Conservation (phyloP, 2,888 invertebrate species). For the Eupithecia subumbrata region DNA sequence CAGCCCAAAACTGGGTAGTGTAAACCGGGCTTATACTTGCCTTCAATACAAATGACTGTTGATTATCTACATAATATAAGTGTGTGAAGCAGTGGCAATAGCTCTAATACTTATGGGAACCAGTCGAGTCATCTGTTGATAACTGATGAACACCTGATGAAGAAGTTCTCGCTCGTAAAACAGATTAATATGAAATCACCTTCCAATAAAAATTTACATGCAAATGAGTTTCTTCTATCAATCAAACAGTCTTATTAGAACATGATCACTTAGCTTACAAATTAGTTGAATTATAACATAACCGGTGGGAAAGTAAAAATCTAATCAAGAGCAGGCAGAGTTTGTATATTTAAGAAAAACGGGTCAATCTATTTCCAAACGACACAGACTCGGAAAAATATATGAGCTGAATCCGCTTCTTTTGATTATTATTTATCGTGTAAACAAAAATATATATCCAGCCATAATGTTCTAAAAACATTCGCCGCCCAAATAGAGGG, state of each 20-base stretch:
- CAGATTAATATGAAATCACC: constrained; percentile 60
- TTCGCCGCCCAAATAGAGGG: constrained; percentile 44
- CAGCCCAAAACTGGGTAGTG: too few relatives aligned
- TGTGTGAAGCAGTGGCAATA: too few relatives aligned
- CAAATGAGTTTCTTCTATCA: constrained; percentile 57
- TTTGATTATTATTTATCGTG: constrained; percentile 59
- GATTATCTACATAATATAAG: too few relatives aligned
- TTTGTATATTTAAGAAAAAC: constrained; percentile 40
- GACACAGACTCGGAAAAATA: constrained; percentile 41
- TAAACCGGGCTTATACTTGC: too few relatives aligned
- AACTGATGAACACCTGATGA: constrained; percentile 37
- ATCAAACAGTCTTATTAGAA: constrained; percentile 50
- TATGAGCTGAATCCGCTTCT: constrained; percentile 52
- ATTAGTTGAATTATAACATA: constrained; percentile 14
- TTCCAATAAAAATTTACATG: constrained; percentile 60
- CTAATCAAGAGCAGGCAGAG: constrained; percentile 12
- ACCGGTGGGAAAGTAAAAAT: constrained; percentile 6
- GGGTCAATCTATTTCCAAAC: constrained; percentile 54
- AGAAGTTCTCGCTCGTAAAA: constrained; percentile 50
- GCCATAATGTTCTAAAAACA: constrained; percentile 40
- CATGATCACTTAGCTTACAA: constrained; percentile 26
- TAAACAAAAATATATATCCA: constrained; percentile 51
- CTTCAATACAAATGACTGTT: too few relatives aligned
- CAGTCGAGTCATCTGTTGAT: neutral
- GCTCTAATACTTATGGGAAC: neutral